These are phyloP conservation scores for Eremobia ochroleuca DNA, from an alignment of 2,888 invertebrate species.

Conservation along the genomic window DNA sequence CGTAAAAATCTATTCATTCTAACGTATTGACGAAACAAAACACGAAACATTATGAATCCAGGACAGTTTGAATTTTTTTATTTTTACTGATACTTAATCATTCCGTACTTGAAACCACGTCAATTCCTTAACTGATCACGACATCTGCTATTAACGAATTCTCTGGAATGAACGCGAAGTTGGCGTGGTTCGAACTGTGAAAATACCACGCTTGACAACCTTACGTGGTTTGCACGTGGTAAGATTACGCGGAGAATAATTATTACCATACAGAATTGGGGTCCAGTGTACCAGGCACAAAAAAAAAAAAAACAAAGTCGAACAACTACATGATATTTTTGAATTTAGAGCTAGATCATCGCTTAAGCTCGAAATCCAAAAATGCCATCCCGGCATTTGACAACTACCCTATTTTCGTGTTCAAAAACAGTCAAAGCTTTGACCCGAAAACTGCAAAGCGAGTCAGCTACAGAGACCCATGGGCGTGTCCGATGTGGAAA, in stretches of 20 bases:
- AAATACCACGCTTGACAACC: too few species aligned
- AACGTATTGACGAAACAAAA: slow-evolving; percentile 5
- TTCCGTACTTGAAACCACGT: too few species aligned
- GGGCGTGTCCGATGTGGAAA: slow-evolving; percentile 75
- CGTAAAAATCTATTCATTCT: slow-evolving; percentile 30
- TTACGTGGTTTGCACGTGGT: too few species aligned
- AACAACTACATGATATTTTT: background rate
- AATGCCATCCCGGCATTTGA: slow-evolving; percentile 10
- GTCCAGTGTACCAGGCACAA: too few species aligned
- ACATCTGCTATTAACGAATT: too few species aligned
- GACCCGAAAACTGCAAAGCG: slow-evolving; percentile 72
- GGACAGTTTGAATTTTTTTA: too few species aligned
- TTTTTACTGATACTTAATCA: too few species aligned
- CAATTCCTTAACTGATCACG: too few species aligned
- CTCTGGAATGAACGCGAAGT: too few species aligned
- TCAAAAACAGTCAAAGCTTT: slow-evolving; percentile 74
- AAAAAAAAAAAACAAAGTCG: background rate
- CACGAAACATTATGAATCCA: background rate
- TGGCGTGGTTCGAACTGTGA: too few species aligned
- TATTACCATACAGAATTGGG: too few species aligned
- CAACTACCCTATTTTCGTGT: slow-evolving; percentile 33
- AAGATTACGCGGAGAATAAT: too few species aligned
- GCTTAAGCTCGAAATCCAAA: slow-evolving; percentile 8
- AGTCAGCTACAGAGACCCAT: slow-evolving; percentile 60
- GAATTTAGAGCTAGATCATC: background rate